These are phyloP conservation scores for Telenomus remus DNA, from an alignment of 1,140 invertebrate genomes.

Conservation along the genomic window DNA sequence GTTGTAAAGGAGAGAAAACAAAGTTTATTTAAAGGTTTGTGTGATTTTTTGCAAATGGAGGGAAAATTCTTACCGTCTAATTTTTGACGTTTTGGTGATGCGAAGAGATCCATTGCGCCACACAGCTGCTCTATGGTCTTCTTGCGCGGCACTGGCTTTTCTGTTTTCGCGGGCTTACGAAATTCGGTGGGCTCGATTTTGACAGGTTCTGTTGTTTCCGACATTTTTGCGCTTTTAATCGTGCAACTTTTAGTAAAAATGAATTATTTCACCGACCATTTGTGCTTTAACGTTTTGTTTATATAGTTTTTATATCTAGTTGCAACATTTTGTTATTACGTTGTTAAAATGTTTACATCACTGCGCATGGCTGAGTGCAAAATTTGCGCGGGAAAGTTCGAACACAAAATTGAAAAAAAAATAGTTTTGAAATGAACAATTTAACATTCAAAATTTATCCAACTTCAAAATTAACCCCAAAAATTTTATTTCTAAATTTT, in stretches of 20 bases:
- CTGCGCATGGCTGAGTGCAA: conserved; percentile 39
- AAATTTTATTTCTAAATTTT: no score
- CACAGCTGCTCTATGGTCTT: conserved; percentile 59
- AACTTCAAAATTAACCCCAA: no score
- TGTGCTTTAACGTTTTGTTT: background rate
- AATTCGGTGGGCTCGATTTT: conserved; percentile 44
- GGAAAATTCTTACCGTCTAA: conserved; percentile 67
- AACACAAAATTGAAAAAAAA: no score
- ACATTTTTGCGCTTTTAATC: conserved; percentile 5
- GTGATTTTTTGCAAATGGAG: background rate
- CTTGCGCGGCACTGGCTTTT: conserved; percentile 63
- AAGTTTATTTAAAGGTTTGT: background rate
- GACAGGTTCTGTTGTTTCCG: conserved; percentile 1
- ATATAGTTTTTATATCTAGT: no score
- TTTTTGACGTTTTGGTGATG: conserved; percentile 72
- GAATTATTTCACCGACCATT: background rate
- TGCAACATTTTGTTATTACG: conserved; percentile 63
- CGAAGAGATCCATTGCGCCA: conserved; percentile 72
- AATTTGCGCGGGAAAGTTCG: conserved; percentile 22
- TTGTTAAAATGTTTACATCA: conserved; percentile 35
- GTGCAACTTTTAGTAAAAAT: background rate
- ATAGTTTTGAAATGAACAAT: no score
- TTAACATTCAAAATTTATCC: no score
- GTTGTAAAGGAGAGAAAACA: background rate
- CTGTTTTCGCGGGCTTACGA: conserved; percentile 68